A percentile compares a stretch with the other conserved stretches of the same genome.
These are phyloP conservation scores for Dromas ardeola DNA, from an alignment of 2,113 vertebrate genomes.

Conservation along the genomic window DNA sequence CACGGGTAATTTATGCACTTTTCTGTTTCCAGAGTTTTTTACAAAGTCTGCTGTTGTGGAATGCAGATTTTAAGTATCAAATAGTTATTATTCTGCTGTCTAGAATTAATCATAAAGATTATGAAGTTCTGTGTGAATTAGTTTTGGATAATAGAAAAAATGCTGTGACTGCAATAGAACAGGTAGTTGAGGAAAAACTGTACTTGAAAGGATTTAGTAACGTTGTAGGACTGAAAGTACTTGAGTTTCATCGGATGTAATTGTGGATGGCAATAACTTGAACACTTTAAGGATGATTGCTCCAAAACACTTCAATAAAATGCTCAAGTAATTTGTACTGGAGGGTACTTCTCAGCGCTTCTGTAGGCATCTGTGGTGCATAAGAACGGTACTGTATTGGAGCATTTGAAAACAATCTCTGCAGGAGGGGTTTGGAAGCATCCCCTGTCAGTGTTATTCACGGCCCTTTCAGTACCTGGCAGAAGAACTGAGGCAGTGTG, in stretches of 20 bases:
- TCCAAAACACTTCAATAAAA: neutral
- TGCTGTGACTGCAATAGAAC: neutral
- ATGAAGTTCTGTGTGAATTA: neutral
- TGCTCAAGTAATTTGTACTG: neutral
- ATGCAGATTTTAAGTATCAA: neutral
- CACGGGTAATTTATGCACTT: neutral
- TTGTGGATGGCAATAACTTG: neutral
- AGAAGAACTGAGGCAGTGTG: neutral
- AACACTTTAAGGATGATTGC: neutral
- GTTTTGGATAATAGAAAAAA: neutral
- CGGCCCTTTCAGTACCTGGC: neutral
- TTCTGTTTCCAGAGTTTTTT: neutral
- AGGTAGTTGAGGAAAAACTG: neutral
- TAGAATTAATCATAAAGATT: neutral
- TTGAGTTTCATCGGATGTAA: neutral
- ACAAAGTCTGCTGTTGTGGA: neutral
- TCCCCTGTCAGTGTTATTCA: neutral
- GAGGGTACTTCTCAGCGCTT: neutral
- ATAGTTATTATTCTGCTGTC: neutral
- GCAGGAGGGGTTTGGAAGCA: neutral
- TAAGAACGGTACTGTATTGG: neutral
- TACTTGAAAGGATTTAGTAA: neutral
- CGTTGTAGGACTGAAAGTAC: neutral
- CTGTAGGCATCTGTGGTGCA: neutral
- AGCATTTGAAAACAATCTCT: neutral